Evolutionary conservation across 2,113 vertebrate species (phyloP), one percentile per base, ranked within the genome.

Genomic region (Dinomys branickii): DNA sequence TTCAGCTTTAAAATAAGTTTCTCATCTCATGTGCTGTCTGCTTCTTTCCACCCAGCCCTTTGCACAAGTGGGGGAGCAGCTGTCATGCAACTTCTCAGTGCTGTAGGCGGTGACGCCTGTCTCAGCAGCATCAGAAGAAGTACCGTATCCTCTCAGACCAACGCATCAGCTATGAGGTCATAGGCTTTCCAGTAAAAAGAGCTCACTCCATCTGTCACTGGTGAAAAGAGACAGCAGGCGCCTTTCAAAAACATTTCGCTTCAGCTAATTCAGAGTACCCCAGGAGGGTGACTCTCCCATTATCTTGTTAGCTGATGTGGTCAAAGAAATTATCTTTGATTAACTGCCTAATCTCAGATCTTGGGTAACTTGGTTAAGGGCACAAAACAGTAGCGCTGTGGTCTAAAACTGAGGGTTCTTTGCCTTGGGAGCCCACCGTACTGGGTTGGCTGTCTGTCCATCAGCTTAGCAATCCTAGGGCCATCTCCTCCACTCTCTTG

Each of bases 1-100:
- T 97, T 96, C 88, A 33, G 80, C 97, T 98, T 97, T 98, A 98
- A 96, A 98, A 97, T 98, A 97, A 91, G 96, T 88, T 44, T 98
- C 96, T 91, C 82, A 33, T 98, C 97, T 98, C 96, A 82, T 97
- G 83, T 95, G 90, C 90, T 35, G 73, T n/a, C 84, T 81, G 82
- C 50, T 78, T 86, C 69, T 75, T 92, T 86, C 63, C 81, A 91
- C 44, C 47, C 12, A 56, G 50, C 26, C 75, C 26, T 85, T 75
- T 26, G 0, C 5, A 12, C 35, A 65, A 61, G 33, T 83, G 7
- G 80, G 58, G 28, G 33, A 17, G 30, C 22, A 67, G 65, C 44
- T 88, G 61, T 63, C 75, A 33, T 65, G 38, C 20, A 80, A 2
- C 17, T n/a, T 92, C 61, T 38, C 59, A 10, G 1, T 20, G 58